phyloP scores from a whole-genome alignment of 2,797 vertebrate species.

The Tapera naevia region DNA sequence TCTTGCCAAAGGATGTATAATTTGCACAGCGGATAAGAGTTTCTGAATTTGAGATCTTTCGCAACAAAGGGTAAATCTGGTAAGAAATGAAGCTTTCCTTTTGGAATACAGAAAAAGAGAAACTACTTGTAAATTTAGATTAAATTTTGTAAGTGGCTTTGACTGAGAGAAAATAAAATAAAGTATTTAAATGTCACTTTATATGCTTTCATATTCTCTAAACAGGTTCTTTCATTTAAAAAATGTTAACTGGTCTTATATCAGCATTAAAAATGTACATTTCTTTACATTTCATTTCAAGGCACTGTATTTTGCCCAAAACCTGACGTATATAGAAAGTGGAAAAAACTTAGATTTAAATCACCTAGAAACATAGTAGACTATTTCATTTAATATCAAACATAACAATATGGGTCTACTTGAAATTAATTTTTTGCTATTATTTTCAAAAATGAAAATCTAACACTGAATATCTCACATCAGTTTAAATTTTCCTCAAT shows the following conservation, averaged over 20 bases:
- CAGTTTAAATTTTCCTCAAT: neutral
- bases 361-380: neutral
- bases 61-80: neutral
- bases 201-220: neutral
- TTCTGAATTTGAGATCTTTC: neutral
- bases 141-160: neutral
- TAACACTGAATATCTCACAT: neutral
- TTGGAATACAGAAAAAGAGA: neutral
- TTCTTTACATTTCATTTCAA: neutral
- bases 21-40: neutral
- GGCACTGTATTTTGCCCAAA: neutral
- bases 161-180: neutral
- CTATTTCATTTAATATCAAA: neutral
- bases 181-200: neutral
- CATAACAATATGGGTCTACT: neutral
- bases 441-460: neutral
- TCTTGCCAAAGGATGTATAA: neutral
- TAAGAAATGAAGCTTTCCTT: neutral
- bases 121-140: neutral
- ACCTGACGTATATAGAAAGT: neutral
- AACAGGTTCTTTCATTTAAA: neutral
- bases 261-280: neutral
- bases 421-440: neutral
- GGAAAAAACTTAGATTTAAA: neutral
- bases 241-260: neutral